phyloP scores from a whole-genome alignment of 1,140 invertebrate genomes.

The Drosophila sulfurigaster region DNA sequence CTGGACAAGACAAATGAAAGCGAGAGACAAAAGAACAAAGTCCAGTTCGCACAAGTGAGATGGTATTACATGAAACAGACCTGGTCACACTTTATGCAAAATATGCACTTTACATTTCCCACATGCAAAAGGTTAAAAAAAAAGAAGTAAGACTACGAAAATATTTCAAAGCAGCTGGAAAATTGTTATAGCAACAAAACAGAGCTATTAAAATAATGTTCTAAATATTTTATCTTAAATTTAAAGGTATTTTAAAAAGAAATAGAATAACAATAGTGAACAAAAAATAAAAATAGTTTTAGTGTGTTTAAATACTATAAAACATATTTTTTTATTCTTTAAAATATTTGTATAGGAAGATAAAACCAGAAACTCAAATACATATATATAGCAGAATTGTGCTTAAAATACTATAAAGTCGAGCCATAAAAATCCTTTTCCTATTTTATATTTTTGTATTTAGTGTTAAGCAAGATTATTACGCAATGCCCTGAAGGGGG shows the following conservation, averaged over 20 bases:
- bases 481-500: neutral
- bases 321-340: too few species aligned
- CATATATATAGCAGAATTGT: too few species aligned
- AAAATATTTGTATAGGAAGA: too few species aligned
- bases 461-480: neutral
- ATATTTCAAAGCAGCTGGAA: neutral
- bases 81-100: conserved; percentile 28
- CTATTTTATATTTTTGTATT: neutral
- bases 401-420: too few species aligned
- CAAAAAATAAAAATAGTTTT: too few species aligned
- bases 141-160: neutral
- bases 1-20: conserved; percentile 73
- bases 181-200: too few species aligned
- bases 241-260: too few species aligned
- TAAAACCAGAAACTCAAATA: too few species aligned
- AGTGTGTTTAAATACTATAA: too few species aligned
- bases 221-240: too few species aligned
- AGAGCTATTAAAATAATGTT: too few species aligned
- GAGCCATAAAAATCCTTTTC: neutral
- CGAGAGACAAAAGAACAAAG: conserved; percentile 40
- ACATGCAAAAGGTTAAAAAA: neutral
- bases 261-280: too few species aligned
- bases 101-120: neutral
- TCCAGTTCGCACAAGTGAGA: conserved; percentile 22
- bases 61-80: conserved; percentile 17